These are phyloP conservation scores for Zhuqinia jingwanae DNA, from an alignment of 2,888 invertebrate genomes.

Conservation along the genomic window DNA sequence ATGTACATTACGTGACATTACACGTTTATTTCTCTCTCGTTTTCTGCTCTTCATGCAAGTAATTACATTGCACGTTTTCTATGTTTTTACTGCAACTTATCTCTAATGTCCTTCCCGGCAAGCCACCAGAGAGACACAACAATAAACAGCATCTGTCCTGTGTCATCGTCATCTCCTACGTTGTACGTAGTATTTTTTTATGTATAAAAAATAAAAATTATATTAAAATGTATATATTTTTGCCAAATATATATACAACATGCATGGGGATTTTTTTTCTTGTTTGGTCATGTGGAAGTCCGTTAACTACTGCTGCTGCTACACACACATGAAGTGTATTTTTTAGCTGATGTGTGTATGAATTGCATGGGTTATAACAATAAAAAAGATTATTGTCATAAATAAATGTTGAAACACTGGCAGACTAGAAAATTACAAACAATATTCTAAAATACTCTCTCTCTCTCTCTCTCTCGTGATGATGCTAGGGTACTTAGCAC, in stretches of 20 bases:
- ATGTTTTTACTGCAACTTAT: neutral
- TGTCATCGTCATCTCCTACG: neutral
- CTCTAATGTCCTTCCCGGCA: neutral
- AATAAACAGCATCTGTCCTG: constrained; percentile 15
- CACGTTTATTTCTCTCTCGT: too few relatives aligned
- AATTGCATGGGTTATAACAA: neutral
- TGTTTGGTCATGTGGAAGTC: too few relatives aligned
- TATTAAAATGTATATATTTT: neutral
- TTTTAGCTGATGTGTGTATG: neutral
- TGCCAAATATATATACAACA: too few relatives aligned
- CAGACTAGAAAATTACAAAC: neutral
- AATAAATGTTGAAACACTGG: neutral
- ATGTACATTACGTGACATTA: too few relatives aligned
- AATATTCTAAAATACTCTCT: neutral
- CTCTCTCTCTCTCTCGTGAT: too few relatives aligned
- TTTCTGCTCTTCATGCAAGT: too few relatives aligned
- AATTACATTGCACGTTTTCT: too few relatives aligned
- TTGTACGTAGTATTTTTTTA: neutral
- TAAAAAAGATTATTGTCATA: constrained; percentile 4
- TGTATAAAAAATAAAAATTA: neutral
- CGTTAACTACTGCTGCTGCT: neutral
- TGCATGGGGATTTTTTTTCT: too few relatives aligned
- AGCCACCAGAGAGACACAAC: neutral
- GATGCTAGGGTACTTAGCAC: too few relatives aligned
- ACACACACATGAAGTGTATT: neutral